phyloP scores from a whole-genome alignment of 1,140 invertebrate species.

The Pseudomyrmex gracilis region DNA sequence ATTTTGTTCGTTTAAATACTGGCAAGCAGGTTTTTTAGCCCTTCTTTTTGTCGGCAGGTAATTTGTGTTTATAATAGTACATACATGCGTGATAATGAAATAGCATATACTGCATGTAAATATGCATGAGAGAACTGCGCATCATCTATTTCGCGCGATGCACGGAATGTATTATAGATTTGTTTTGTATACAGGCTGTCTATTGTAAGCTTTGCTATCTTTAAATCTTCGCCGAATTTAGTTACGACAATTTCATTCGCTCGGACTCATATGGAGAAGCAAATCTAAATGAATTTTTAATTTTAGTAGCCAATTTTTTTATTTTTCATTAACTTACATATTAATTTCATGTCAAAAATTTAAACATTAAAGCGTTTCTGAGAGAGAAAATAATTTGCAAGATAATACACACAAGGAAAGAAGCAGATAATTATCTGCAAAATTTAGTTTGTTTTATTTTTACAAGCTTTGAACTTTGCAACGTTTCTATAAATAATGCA shows the following conservation, averaged over 20 bases:
- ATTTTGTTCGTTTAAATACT: not conserved
- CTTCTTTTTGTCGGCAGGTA: not conserved
- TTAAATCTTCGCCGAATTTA: not conserved
- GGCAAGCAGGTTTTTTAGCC: conserved; percentile 4
- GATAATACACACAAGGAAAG: not conserved
- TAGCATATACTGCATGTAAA: conserved; percentile 57
- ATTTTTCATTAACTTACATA: not conserved
- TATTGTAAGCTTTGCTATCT: conserved; percentile 28
- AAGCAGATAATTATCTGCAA: conserved; percentile 1
- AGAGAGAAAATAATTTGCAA: conserved; percentile 10
- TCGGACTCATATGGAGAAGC: not conserved
- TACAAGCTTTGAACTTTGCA: not conserved
- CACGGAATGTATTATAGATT: conserved; percentile 40
- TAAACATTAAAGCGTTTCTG: not conserved
- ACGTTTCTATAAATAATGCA: not conserved
- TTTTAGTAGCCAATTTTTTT: not conserved
- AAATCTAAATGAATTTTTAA: not conserved
- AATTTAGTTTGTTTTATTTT: conserved; percentile 16
- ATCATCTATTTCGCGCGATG: conserved; percentile 17
- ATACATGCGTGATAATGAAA: not conserved
- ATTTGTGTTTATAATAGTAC: conserved; percentile 13
- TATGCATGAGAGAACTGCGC: conserved; percentile 45
- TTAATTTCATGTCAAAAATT: not conserved
- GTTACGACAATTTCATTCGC: not conserved
- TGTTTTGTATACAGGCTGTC: conserved; percentile 17